Evolutionary conservation across 2,797 vertebrate species (phyloP).

Genomic region (Rhabdomys pumilio): DNA sequence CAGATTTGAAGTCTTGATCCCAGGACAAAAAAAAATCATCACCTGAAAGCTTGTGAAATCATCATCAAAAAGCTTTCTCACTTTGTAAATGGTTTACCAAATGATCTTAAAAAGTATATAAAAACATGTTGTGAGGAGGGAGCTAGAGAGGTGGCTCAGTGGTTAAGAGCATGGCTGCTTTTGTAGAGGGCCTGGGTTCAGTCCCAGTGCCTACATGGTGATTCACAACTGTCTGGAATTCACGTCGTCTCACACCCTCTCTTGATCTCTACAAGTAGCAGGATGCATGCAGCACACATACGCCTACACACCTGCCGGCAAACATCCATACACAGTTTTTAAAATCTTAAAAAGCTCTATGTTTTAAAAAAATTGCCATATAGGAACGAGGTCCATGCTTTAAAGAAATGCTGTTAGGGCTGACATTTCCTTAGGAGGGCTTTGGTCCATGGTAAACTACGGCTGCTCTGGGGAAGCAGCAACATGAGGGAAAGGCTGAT

Average conservation of each 20-base stretch:
- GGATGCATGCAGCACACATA: not conserved
- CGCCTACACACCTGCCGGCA: not conserved
- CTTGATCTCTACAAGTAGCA: not conserved
- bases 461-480: constrained; percentile 8
- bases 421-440: not conserved
- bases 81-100: constrained; percentile 38
- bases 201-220: too few relatives aligned
- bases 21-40: not conserved
- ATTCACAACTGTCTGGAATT: not conserved
- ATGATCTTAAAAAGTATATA: not conserved
- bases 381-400: not conserved
- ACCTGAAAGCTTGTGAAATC: not conserved
- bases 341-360: not conserved
- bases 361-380: not conserved
- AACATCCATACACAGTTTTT: not conserved
- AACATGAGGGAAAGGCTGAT: not conserved
- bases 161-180: not conserved
- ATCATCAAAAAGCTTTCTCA: not conserved
- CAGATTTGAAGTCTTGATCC: not conserved
- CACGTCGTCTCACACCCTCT: not conserved
- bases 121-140: not conserved
- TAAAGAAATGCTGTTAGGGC: not conserved
- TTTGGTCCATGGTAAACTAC: not conserved
- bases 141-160: not conserved
- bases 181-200: not conserved